phyloP scores from a whole-genome alignment of 2,113 vertebrate genomes.

The Mustela nigripes region DNA sequence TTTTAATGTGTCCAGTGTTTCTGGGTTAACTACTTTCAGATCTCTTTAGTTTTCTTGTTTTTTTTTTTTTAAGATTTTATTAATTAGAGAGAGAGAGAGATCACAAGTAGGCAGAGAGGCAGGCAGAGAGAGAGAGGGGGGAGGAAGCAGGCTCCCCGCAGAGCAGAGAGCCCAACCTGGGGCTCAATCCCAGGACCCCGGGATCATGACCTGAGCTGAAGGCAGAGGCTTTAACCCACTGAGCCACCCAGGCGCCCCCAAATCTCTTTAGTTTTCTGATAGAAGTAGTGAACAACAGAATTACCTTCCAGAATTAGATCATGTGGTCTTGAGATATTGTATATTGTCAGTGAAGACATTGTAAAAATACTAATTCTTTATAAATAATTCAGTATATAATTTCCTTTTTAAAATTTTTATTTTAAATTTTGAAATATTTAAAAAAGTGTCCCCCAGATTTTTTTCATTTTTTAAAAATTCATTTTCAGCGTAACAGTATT shows the following conservation, averaged over 20 bases:
- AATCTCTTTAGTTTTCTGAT: not conserved
- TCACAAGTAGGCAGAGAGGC: no score
- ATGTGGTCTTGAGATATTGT: not conserved
- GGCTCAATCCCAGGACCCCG: no score
- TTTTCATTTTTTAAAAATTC: not conserved
- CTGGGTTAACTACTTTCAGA: not conserved
- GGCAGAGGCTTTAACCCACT: no score
- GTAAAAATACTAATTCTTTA: conserved; percentile 35
- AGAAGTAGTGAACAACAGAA: not conserved
- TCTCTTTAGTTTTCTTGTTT: not conserved
- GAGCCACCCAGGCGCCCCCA: no score
- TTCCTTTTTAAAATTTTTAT: conserved; percentile 15
- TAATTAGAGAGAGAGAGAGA: no score
- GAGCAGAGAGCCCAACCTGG: no score
- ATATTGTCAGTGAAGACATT: not conserved
- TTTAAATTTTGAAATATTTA: conserved; percentile 20
- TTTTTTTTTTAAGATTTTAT: no score
- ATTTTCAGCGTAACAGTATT: no score
- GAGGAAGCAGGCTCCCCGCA: no score
- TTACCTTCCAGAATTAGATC: not conserved
- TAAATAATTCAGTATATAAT: not conserved
- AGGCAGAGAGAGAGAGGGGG: no score
- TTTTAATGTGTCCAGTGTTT: not conserved
- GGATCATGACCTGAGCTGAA: no score
- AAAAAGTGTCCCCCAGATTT: not conserved